Conservation (phyloP, 2,888 invertebrate genomes). For the Desoria tigrina region DNA sequence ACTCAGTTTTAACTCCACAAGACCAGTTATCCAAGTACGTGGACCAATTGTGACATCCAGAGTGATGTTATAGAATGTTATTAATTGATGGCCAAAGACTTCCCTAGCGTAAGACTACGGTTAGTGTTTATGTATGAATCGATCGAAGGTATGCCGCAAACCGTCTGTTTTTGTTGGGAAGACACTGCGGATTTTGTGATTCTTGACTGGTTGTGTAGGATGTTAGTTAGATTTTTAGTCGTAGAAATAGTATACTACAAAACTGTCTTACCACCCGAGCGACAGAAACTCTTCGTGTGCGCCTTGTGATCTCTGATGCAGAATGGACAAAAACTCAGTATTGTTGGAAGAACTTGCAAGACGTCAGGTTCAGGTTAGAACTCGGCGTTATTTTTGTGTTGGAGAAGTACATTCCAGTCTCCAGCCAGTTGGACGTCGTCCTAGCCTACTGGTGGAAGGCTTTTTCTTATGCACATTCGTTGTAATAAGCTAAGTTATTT, state of each 20-base stretch:
- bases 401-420: conserved; percentile 18
- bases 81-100: conserved; percentile 44
- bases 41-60: conserved; percentile 73
- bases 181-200: conserved; percentile 16
- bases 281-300: conserved; percentile 32
- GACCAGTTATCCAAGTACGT: conserved; percentile 95
- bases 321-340: conserved; percentile 38
- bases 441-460: conserved; percentile 14
- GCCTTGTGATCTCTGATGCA: conserved; percentile 47
- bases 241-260: background rate
- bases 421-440: conserved; percentile 11
- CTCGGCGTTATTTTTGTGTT: background rate
- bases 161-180: background rate
- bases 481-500: conserved; percentile 16
- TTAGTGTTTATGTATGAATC: background rate
- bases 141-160: background rate
- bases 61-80: conserved; percentile 43
- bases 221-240: background rate
- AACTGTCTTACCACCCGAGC: conserved; percentile 19
- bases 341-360: conserved; percentile 37
- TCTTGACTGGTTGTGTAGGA: conserved; percentile 18
- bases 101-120: conserved; percentile 24
- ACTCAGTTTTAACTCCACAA: conserved; percentile 80
- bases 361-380: conserved; percentile 6
- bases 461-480: conserved; percentile 15